Conservation (phyloP, 2,888 invertebrate genomes). For the Podotricha telesiphe region DNA sequence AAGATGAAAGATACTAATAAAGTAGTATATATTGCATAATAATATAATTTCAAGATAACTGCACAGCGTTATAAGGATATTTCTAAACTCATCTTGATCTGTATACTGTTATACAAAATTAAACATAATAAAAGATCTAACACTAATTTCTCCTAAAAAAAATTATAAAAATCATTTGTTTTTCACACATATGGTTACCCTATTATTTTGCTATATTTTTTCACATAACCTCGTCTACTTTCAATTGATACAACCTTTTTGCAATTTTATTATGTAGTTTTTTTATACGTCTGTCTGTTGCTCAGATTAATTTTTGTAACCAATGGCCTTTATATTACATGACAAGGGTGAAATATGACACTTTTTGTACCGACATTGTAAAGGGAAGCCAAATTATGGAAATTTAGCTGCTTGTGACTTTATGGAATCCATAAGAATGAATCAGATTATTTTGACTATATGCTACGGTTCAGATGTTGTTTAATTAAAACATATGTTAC, state of each 20-base stretch:
- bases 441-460: background rate
- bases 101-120: too few relatives aligned
- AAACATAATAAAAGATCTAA: too few relatives aligned
- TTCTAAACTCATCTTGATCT: too few relatives aligned
- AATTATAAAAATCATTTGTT: background rate
- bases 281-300: background rate
- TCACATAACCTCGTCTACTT: slow-evolving; percentile 3
- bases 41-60: too few relatives aligned
- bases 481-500: too few relatives aligned
- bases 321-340: background rate
- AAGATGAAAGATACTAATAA: too few relatives aligned
- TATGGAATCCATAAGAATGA: background rate
- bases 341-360: slow-evolving; percentile 16
- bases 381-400: background rate
- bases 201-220: slow-evolving; percentile 15
- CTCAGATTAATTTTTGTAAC: slow-evolving; percentile 4
- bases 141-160: background rate
- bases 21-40: too few relatives aligned
- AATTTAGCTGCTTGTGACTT: background rate
- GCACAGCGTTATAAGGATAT: too few relatives aligned
- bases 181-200: slow-evolving; percentile 13
- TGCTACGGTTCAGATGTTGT: too few relatives aligned
- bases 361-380: background rate
- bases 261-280: slow-evolving; percentile 11
- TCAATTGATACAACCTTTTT: slow-evolving; percentile 14